Evolutionary conservation across 2,113 vertebrate species (phyloP).

Genomic region (Delphinapterus leucas): DNA sequence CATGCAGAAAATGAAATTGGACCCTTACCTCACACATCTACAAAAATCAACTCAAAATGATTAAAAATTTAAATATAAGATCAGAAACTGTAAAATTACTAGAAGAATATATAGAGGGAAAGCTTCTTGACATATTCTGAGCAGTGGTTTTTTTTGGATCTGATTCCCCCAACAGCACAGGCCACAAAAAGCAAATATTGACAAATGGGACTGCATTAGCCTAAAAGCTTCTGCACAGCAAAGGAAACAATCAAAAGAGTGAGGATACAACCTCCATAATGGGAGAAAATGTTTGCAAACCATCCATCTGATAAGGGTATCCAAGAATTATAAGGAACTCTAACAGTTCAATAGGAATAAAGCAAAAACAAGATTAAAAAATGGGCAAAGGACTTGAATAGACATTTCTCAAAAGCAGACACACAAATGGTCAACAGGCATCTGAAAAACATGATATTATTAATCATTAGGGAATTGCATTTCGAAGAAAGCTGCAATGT

Average conservation of each 20-base stretch:
- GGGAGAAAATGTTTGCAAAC: background rate
- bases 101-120: background rate
- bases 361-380: background rate
- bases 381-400: background rate
- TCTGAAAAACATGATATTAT: background rate
- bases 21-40: background rate
- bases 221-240: background rate
- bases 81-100: background rate
- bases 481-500: background rate
- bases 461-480: background rate
- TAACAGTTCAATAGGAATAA: background rate
- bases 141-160: background rate
- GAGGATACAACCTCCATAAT: background rate
- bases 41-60: background rate
- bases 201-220: background rate
- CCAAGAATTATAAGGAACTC: background rate
- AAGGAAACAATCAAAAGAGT: background rate
- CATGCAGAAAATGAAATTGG: background rate
- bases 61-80: background rate
- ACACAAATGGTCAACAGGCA: background rate
- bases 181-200: background rate
- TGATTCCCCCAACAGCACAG: background rate
- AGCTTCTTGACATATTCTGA: background rate
- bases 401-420: background rate
- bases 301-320: background rate